These are phyloP conservation scores for Bacillus rossius DNA, from an alignment of 1,140 invertebrate genomes.

Conservation along the genomic window DNA sequence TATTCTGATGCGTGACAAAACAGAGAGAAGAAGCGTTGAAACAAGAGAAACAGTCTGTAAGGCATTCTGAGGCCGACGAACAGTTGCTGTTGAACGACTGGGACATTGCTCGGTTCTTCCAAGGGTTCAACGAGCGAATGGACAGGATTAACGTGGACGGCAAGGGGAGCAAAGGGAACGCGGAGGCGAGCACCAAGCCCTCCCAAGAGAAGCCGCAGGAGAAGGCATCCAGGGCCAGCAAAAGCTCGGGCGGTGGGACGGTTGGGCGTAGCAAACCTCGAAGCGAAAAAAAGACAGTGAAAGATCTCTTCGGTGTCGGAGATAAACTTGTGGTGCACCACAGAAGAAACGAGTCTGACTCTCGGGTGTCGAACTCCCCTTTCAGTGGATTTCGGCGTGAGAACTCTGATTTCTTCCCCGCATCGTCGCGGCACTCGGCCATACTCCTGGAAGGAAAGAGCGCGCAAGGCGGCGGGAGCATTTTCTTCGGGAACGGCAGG, in stretches of 20 bases:
- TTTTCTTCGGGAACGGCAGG: constrained; percentile 16
- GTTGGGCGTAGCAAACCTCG: neutral
- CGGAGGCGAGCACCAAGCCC: constrained; percentile 26
- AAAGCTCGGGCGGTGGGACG: neutral
- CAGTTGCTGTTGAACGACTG: constrained; percentile 71
- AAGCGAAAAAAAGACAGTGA: constrained; percentile 16
- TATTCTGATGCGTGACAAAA: constrained; percentile 2
- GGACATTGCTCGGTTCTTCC: constrained; percentile 79
- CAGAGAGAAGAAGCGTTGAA: constrained; percentile 1
- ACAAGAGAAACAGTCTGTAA: constrained; percentile 25
- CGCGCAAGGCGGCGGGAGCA: neutral
- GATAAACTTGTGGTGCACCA: constrained; percentile 21
- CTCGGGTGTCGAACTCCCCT: constrained; percentile 52
- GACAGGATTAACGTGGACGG: constrained; percentile 17
- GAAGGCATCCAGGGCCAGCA: constrained; percentile 26
- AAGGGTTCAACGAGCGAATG: constrained; percentile 45
- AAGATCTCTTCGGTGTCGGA: neutral
- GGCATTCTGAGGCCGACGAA: constrained; percentile 57
- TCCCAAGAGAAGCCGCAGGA: constrained; percentile 36
- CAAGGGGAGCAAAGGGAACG: constrained; percentile 25
- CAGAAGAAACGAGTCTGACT: constrained; percentile 50
- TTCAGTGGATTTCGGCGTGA: constrained; percentile 59
- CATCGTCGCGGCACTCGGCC: constrained; percentile 67
- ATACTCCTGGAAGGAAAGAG: constrained; percentile 51
- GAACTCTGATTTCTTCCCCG: constrained; percentile 72